Evolutionary conservation across 2,888 invertebrate species (phyloP), one percentile per base, ranked within the genome.

Genomic region (Diachrysia chrysitis): DNA sequence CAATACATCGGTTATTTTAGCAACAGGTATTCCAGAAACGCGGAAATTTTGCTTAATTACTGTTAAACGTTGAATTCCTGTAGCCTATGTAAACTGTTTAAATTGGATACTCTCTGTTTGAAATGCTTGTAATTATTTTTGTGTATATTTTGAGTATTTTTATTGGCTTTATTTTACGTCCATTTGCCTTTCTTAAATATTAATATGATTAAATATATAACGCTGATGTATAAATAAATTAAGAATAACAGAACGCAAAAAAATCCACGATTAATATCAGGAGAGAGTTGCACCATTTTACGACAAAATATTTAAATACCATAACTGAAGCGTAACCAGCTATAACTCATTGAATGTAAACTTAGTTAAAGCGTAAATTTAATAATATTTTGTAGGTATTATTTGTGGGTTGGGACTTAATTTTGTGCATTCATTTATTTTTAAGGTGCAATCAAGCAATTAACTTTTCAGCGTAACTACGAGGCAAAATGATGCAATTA

Each of bases 401-500:
- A n/a, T 42, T 42, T 42, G 42, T 19, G 19, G 14, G 19, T 21
- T 6, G 48, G 48, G 14, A 37, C 37, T 37, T 51, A 19, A 7
- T 19, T 35, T 21, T 74, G 48, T 25, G 46, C 12, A 55, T 37
- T 42, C 63, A 69, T 72, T 68, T 46, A 62, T 62, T 61, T 69
- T 57, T 10, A 46, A 46, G 37, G 56, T 48, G 37, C 53, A 57
- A 48, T 60, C 51, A 58, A 19, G 48, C 42, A 55, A 60, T 66
- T 60, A 71, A 16, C 63, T 55, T 48, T 76, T 58, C 58, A 66
- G 35, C 51, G 21, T 35, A 57, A 74, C 72, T 19, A 55, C 59
- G 54, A 16, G 0, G 62, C 48, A 58, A 63, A 71, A 71, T 76
- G 66, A 55, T 46, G 67, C 60, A 58, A 72, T 76, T 63, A 54